Conservation (phyloP, 2,888 invertebrate species). For the Cataglyphis cursor region DNA sequence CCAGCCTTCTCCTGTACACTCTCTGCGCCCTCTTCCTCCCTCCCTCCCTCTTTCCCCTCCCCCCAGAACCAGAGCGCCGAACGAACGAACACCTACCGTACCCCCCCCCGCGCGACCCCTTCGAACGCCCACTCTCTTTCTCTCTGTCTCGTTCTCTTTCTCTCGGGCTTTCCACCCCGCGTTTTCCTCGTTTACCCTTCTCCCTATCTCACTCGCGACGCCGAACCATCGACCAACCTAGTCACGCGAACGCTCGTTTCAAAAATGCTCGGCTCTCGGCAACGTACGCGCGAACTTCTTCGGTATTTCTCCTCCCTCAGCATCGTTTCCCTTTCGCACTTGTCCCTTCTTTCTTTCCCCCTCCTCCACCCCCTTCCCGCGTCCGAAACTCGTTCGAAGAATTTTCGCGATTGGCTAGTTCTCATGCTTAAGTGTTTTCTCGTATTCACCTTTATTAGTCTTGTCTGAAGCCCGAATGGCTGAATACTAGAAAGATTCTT, state of each 20-base stretch:
- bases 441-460: constrained; percentile 27
- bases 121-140: constrained; percentile 43
- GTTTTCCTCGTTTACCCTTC: constrained; percentile 19
- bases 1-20: constrained; percentile 77
- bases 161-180: constrained; percentile 40
- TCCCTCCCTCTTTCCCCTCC: constrained; percentile 24
- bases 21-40: constrained; percentile 59
- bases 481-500: constrained; percentile 24
- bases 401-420: constrained; percentile 37
- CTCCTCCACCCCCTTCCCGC: background rate
- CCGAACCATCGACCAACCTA: constrained; percentile 76
- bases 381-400: constrained; percentile 26
- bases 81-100: constrained; percentile 60
- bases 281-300: constrained; percentile 66
- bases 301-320: constrained; percentile 62
- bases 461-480: constrained; percentile 5
- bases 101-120: constrained; percentile 22
- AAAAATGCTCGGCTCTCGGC: constrained; percentile 71
- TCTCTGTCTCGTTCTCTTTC: constrained; percentile 59
- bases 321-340: constrained; percentile 40
- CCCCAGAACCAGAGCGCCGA: constrained; percentile 71
- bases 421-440: constrained; percentile 16
- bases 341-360: background rate
- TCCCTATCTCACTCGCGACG: constrained; percentile 40
- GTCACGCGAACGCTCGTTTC: constrained; percentile 79